These are phyloP conservation scores for Dinomys branickii DNA, from an alignment of 2,113 vertebrate genomes.

Conservation along the genomic window DNA sequence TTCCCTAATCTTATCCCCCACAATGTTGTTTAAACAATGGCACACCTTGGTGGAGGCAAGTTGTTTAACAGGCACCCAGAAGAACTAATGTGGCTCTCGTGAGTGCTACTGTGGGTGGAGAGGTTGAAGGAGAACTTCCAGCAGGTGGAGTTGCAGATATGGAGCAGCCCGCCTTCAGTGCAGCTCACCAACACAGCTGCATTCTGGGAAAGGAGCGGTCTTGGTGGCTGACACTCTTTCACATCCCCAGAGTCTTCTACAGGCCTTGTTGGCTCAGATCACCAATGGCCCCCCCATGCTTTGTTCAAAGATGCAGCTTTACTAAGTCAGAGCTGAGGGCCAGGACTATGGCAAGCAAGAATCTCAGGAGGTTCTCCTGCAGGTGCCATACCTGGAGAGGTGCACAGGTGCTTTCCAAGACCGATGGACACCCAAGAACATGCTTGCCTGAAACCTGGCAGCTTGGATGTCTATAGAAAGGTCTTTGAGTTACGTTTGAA, in stretches of 20 bases:
- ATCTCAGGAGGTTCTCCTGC: neutral
- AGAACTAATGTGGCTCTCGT: neutral
- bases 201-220: neutral
- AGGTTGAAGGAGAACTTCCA: neutral
- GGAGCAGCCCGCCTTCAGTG: neutral
- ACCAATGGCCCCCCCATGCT: rapidly evolving
- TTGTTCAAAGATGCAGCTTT: neutral
- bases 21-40: neutral
- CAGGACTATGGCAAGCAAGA: neutral
- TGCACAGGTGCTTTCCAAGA: neutral
- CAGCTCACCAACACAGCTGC: neutral
- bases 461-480: neutral
- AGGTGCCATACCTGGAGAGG: neutral
- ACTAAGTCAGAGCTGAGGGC: neutral
- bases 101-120: neutral
- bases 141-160: neutral
- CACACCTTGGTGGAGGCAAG: neutral
- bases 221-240: neutral
- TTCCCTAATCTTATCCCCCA: neutral
- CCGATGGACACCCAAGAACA: neutral
- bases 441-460: neutral
- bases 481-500: neutral
- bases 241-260: neutral
- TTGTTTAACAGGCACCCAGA: neutral
- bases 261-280: neutral